Evolutionary conservation across 2,113 vertebrate species (phyloP).

Genomic region (Cygnus atratus): DNA sequence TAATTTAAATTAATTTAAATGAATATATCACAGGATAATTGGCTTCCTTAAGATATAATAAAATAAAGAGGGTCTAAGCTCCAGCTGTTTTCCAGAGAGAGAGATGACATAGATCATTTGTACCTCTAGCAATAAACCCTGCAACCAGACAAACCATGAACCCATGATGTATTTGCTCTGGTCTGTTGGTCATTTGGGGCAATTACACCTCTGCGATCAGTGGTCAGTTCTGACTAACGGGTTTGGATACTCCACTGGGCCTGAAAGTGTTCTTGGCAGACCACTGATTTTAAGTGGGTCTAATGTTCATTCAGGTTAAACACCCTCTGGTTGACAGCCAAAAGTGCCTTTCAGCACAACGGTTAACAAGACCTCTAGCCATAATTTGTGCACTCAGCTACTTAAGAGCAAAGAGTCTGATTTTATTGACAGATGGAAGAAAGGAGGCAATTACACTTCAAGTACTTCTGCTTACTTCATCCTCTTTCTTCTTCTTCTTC

Average conservation of each 20-base stretch:
- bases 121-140: background rate
- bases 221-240: background rate
- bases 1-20: constrained; percentile 39
- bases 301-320: background rate
- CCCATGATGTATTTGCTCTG: background rate
- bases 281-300: background rate
- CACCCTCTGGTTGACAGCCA: background rate
- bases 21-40: background rate
- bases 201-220: background rate
- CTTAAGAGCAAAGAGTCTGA: background rate
- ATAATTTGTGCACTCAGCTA: background rate
- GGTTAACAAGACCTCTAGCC: background rate
- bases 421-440: background rate
- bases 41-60: background rate
- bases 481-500: background rate
- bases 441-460: background rate
- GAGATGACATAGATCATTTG: background rate
- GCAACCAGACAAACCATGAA: background rate
- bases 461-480: background rate
- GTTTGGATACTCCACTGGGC: background rate
- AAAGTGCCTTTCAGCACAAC: background rate
- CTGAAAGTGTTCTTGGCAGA: background rate
- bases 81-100: background rate
- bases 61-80: background rate
- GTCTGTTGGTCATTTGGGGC: background rate